A percentile compares a stretch with the other conserved stretches of the same genome.
These are phyloP conservation scores for Genyomyrus donnyi DNA, from an alignment of 2,113 vertebrate species.

Conservation along the genomic window DNA sequence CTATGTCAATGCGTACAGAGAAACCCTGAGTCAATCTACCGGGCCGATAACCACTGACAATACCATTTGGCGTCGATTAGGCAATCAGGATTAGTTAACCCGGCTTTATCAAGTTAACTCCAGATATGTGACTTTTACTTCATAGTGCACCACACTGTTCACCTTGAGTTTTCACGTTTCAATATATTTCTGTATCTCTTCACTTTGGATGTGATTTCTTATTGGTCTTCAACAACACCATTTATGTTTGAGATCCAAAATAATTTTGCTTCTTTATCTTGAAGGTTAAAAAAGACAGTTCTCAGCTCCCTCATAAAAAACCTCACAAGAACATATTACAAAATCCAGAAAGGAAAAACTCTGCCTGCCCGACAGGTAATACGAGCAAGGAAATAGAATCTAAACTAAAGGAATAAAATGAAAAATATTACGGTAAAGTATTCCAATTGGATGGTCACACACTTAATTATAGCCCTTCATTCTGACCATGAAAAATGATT, in stretches of 20 bases:
- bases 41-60: neutral
- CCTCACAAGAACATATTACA: neutral
- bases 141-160: neutral
- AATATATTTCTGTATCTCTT: neutral
- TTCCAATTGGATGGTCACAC: neutral
- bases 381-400: neutral
- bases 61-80: neutral
- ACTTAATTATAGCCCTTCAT: slow-evolving; percentile 10
- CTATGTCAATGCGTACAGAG: neutral
- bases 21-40: neutral
- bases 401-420: neutral
- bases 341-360: neutral
- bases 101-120: neutral
- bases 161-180: neutral
- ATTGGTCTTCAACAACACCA: neutral
- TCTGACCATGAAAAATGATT: slow-evolving; percentile 4
- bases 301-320: neutral
- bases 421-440: neutral
- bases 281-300: neutral
- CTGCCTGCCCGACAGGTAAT: neutral
- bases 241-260: neutral
- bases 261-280: neutral
- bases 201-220: neutral
- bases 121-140: neutral
- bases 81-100: neutral